A percentile compares a stretch with the other conserved stretches of the same genome.
Conservation (phyloP, 2,888 invertebrate species). For the Polyploca ridens region DNA sequence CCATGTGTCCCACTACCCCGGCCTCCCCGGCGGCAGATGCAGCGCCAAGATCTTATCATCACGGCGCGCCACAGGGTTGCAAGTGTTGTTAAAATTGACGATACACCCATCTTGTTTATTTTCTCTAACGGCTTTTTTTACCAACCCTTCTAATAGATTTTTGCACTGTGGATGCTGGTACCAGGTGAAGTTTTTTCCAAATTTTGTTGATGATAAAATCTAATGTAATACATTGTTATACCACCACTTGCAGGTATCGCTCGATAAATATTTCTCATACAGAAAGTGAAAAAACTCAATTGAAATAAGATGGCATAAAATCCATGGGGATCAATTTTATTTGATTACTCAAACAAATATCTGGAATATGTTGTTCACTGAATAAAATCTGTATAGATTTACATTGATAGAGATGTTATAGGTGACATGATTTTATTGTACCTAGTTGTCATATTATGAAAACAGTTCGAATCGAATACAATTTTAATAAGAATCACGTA, state of each 20-base stretch:
- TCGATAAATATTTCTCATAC: too few species aligned
- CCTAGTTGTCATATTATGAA: too few species aligned
- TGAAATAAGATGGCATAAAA: too few species aligned
- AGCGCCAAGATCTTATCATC: conserved; percentile 73
- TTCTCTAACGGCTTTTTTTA: conserved; percentile 71
- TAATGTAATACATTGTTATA: neutral
- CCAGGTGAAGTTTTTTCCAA: neutral
- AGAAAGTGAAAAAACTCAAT: too few species aligned
- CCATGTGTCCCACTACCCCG: conserved; percentile 44
- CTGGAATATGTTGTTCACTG: too few species aligned
- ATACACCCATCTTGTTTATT: conserved; percentile 68
- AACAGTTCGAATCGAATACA: neutral
- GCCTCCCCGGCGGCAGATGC: conserved; percentile 70
- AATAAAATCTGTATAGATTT: too few species aligned
- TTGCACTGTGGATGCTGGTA: conserved; percentile 16
- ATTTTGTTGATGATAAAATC: conserved; percentile 4
- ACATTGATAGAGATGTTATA: too few species aligned
- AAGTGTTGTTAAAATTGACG: conserved; percentile 71
- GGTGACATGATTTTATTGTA: too few species aligned
- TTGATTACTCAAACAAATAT: too few species aligned
- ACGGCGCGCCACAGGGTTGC: conserved; percentile 66
- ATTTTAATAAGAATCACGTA: conserved; percentile 7
- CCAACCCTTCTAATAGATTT: conserved; percentile 46
- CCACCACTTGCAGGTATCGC: too few species aligned
- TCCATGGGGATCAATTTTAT: too few species aligned